phyloP scores from a whole-genome alignment of 2,888 invertebrate species.

The Drosophila tanythrix region DNA sequence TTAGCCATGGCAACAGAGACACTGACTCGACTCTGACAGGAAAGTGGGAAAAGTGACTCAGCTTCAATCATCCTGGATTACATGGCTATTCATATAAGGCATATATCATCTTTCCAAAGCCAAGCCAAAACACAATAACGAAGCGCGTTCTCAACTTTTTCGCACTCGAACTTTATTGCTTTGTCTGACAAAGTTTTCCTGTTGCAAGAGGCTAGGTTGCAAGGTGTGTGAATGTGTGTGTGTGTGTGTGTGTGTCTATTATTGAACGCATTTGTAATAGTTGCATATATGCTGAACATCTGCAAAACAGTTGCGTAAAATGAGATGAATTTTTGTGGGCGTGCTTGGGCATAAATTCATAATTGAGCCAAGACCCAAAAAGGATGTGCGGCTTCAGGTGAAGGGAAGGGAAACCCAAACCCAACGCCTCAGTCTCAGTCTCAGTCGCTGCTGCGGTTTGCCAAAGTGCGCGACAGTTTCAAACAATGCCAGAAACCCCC shows the following conservation, averaged over 20 bases:
- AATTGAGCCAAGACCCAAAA: slow-evolving; percentile 58
- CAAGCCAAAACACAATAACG: slow-evolving; percentile 21
- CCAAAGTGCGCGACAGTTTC: slow-evolving; percentile 70
- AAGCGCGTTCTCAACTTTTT: slow-evolving; percentile 16
- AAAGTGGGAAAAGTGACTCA: slow-evolving; percentile 11
- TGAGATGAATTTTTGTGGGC: neutral
- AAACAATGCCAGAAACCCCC: slow-evolving; percentile 51
- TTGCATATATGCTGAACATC: neutral
- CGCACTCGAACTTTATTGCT: neutral
- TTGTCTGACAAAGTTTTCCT: slow-evolving; percentile 8
- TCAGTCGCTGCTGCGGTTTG: slow-evolving; percentile 33
- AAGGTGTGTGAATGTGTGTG: slow-evolving; percentile 4
- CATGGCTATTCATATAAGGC: slow-evolving; percentile 14
- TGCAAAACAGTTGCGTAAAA: too few species aligned
- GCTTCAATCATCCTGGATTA: slow-evolving; percentile 58
- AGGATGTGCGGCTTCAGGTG: slow-evolving; percentile 23
- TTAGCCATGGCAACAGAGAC: neutral
- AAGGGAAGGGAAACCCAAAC: neutral
- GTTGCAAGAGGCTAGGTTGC: neutral
- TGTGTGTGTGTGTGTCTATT: neutral
- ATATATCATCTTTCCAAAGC: slow-evolving; percentile 41
- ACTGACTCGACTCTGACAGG: slow-evolving; percentile 6
- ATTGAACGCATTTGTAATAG: neutral
- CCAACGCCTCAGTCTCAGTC: slow-evolving; percentile 19
- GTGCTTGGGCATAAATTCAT: slow-evolving; percentile 65